phyloP scores from a whole-genome alignment of 2,888 invertebrate species.

The Ichneumoninae sp. region DNA sequence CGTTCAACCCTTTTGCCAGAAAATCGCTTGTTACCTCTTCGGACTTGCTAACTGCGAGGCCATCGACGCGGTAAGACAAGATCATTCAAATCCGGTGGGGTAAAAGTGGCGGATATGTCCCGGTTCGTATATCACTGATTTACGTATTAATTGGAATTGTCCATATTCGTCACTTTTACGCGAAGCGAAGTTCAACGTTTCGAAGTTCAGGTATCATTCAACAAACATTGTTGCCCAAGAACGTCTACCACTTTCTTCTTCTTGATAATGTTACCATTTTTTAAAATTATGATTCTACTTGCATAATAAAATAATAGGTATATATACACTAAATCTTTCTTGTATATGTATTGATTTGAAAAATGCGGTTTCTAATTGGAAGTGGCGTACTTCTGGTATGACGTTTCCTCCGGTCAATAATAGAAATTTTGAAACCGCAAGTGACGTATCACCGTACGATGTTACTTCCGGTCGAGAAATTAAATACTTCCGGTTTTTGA shows the following conservation, averaged over 20 bases:
- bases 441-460: too few species aligned
- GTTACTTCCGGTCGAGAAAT: too few species aligned
- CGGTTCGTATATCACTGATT: too few species aligned
- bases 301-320: background rate
- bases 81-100: background rate
- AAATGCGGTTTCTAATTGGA: too few species aligned
- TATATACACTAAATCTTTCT: background rate
- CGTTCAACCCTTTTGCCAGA: slow-evolving; percentile 72
- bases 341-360: background rate
- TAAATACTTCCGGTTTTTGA: too few species aligned
- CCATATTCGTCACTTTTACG: too few species aligned
- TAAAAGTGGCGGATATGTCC: too few species aligned
- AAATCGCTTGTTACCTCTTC: slow-evolving; percentile 69
- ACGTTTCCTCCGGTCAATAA: too few species aligned
- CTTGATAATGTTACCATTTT: background rate
- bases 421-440: too few species aligned
- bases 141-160: slow-evolving; percentile 35
- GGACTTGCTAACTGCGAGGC: slow-evolving; percentile 73
- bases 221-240: too few species aligned
- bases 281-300: slow-evolving; percentile 60
- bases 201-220: background rate
- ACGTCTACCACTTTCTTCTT: too few species aligned
- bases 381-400: too few species aligned
- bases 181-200: background rate
- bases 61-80: slow-evolving; percentile 73